phyloP scores from a whole-genome alignment of 2,113 vertebrate species.

The Euleptes europaea region DNA sequence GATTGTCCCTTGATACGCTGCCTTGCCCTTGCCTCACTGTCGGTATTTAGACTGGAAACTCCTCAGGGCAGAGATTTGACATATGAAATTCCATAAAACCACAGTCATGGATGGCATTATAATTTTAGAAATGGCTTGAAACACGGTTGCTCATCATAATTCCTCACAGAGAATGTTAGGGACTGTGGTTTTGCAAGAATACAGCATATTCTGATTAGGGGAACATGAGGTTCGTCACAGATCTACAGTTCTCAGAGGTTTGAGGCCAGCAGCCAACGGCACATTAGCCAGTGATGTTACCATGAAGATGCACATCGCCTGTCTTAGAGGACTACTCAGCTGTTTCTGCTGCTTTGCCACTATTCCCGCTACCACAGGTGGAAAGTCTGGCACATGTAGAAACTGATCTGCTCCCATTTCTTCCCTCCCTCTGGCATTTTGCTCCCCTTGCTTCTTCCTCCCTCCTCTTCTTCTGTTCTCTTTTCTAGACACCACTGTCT shows the following conservation, averaged over 20 bases:
- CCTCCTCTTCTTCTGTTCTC: neutral
- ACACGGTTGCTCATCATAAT: neutral
- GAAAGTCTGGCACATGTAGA: neutral
- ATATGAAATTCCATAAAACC: neutral
- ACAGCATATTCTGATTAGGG: neutral
- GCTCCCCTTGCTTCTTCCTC: neutral
- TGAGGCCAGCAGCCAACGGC: neutral
- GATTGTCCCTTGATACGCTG: neutral
- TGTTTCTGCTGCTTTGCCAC: neutral
- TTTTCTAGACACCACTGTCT: neutral
- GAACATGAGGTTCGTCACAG: neutral
- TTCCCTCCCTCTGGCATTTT: neutral
- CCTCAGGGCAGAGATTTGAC: neutral
- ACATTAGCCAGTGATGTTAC: neutral
- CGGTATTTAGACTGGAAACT: neutral
- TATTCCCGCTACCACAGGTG: neutral
- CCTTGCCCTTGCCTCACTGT: too few species aligned
- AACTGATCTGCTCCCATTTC: neutral
- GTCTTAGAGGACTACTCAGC: neutral
- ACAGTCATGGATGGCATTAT: neutral
- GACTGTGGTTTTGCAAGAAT: neutral
- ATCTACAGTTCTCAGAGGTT: neutral
- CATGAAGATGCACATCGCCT: neutral
- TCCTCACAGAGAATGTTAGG: neutral
- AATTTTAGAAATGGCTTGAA: neutral